These are phyloP conservation scores for Rhodeus uyekii DNA, from an alignment of 2,797 vertebrate species.

Conservation along the genomic window DNA sequence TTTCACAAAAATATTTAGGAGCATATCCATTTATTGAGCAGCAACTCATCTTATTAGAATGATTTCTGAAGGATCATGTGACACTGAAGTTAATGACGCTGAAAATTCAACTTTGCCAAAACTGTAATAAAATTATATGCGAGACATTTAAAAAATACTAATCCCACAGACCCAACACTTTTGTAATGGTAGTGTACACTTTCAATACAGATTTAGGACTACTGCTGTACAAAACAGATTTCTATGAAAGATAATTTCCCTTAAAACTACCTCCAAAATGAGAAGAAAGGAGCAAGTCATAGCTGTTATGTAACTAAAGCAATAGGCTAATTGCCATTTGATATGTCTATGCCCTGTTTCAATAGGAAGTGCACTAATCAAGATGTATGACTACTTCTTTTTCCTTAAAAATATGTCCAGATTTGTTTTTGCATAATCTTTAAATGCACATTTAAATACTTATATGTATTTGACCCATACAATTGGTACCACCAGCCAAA, in stretches of 20 bases:
- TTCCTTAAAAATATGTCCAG: not conserved
- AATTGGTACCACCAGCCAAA: constrained; percentile 42
- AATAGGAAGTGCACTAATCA: no score
- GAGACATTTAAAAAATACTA: not conserved
- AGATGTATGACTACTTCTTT: not conserved
- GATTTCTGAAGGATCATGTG: not conserved
- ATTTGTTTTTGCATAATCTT: not conserved
- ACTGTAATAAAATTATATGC: not conserved
- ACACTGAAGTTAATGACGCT: not conserved
- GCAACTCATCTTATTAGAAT: not conserved
- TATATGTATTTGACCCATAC: not conserved
- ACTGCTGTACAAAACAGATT: not conserved
- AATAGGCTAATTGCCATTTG: not conserved
- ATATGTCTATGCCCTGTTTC: not conserved
- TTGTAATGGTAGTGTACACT: not conserved
- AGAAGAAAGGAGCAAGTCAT: not conserved
- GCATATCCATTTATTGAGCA: not conserved
- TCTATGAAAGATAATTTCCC: not conserved
- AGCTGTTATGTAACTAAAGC: not conserved
- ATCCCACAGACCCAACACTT: not conserved
- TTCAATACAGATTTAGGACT: not conserved
- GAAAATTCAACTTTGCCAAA: not conserved
- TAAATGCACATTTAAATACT: not conserved
- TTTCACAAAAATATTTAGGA: not conserved
- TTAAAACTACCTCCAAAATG: not conserved